Base-by-base conservation (phyloP, 2,113 vertebrate genomes). In the Platysternon megacephalum region DNA sequence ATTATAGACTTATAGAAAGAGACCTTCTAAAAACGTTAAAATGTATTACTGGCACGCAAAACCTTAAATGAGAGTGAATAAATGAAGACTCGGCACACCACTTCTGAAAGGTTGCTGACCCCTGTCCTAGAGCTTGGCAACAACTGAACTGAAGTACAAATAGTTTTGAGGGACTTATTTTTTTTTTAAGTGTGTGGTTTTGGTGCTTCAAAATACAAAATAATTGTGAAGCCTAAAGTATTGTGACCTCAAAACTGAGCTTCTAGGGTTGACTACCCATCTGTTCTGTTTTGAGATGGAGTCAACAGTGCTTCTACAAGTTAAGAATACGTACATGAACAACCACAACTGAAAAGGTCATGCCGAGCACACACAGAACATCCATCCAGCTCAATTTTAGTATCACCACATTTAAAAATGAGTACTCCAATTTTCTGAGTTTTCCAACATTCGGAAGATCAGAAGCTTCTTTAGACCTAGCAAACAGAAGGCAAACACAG, bases 211-310 rank as follows among this genome's bases (percentile, higher is more conserved):
- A 95, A 95, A 96, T 90, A 91, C 55, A 91, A 76, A 86, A 92
- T 93, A 94, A 90, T 95, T 78, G 85, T 79, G 78, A 97, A 95
- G 95, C 91, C 89, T 90, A 81, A 97, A 96, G 92, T 93, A 86
- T 44, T 95, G 21, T 53, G 92, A 92, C 96, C 90, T 96, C 95
- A 87, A 80, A 95, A 93, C 93, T 91, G 87, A 97, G 94, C 52
- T 93, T 94, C 95, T 96, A 95, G 80, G 93, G 92, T 95, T 97
- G 58, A 97, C 94, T 96, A 96, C 94, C 94, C 95, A 93, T 92
- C 88, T 17, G 14, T 95, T 96, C 42, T 61, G 90, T 93, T 95
- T 84, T 85, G 93, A 95, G 89, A 94, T 48, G 85, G 35, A 97
- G 61, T 96, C 91, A 95, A 61, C 89, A 91, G 79, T 95, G 85